Base-by-base conservation (phyloP, 2,113 vertebrate genomes). In the Maccullochella peelii region DNA sequence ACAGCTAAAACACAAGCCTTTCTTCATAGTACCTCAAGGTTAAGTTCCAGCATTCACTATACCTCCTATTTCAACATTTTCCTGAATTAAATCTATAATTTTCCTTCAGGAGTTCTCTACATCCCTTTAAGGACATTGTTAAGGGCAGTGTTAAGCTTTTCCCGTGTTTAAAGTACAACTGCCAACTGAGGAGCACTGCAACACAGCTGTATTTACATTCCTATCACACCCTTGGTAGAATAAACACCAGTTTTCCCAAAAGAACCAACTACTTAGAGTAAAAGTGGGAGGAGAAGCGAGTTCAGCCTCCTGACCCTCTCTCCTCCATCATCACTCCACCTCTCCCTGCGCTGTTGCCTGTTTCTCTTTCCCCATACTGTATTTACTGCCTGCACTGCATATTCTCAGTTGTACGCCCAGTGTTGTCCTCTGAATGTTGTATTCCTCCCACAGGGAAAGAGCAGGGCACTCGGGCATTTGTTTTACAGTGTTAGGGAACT, bases 151-250 rank as follows among this genome's bases (percentile, higher is more conserved):
- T 61, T 44, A 20, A 20, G 50, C 27, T 80, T 65, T 9, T 15
- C 12, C 65, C 5, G 4, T 8, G 77, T 77, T 82, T 82, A 77
- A 44, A 52, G 67, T 52, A 25, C 27, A 68, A 58, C 15, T 8
- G 63, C 73, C 79, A 18, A 55, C 47, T 23, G 40, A 65, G 61
- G 15, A 55, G 77, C 58, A 68, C 73, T 30, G 69, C 81, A 86
- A 42, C 84, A 14, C 86, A 79, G 84, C 83, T 88, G 85, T 86
- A 83, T 92, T 88, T 84, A 85, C 88, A 93, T 88, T 93, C 90
- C 71, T 30, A 66, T 85, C 90, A 86, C 84, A 73, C 65, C 88
- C 75, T 30, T 23, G 25, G 74, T 74, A 57, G 79, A 87, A 85
- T 83, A 92, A 91, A 91, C 86, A 88, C 67, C n/a, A 79, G 68